Evolutionary conservation across 2,888 invertebrate genomes (phyloP).

Genomic region (Leucophenga maculata): DNA sequence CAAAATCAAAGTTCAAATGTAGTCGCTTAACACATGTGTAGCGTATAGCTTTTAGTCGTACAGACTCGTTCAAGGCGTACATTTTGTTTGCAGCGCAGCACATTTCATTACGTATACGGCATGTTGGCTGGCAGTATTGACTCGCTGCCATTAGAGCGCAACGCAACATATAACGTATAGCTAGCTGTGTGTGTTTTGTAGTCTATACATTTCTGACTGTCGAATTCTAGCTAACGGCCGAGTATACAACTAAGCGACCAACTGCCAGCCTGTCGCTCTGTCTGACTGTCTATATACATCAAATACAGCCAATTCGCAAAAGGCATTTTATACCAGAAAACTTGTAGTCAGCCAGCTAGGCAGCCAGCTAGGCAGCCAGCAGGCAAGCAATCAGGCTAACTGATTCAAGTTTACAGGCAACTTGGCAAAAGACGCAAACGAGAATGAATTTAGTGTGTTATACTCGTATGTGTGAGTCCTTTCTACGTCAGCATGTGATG

Average conservation of each 20-base stretch:
- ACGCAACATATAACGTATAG: too few species aligned
- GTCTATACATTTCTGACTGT: neutral
- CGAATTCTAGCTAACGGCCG: slow-evolving; percentile 8
- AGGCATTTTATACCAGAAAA: neutral
- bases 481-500: slow-evolving; percentile 15
- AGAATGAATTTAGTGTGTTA: too few species aligned
- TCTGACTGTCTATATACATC: neutral
- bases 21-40: neutral
- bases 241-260: neutral
- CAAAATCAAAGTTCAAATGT: too few species aligned
- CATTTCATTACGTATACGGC: slow-evolving; percentile 63
- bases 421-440: neutral
- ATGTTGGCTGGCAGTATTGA: slow-evolving; percentile 45
- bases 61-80: neutral
- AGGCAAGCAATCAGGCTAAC: slow-evolving; percentile 19
- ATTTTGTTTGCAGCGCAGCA: slow-evolving; percentile 30
- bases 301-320: neutral
- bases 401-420: slow-evolving; percentile 1
- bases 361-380: neutral
- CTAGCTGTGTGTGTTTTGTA: too few species aligned
- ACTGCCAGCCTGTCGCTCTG: neutral
- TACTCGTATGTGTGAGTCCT: neutral
- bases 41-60: slow-evolving; percentile 4
- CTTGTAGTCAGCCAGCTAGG: neutral
- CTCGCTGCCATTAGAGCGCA: slow-evolving; percentile 33